These are phyloP conservation scores for Yponomeuta sedellus DNA, from an alignment of 2,888 invertebrate species.

Conservation along the genomic window DNA sequence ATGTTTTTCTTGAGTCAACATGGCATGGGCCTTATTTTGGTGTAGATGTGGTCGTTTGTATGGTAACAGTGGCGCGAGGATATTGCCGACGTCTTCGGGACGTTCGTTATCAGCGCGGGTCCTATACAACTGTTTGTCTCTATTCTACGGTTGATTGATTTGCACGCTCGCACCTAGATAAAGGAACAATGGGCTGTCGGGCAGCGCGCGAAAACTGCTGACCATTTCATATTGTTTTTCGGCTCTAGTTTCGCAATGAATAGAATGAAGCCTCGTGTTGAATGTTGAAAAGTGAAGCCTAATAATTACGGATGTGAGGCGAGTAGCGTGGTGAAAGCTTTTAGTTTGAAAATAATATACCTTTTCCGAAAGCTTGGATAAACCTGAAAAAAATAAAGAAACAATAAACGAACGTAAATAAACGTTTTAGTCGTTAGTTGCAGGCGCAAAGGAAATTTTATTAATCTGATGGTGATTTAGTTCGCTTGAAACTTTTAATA, in stretches of 20 bases:
- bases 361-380: neutral
- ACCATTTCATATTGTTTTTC: constrained; percentile 1
- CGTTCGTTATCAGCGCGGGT: constrained; percentile 9
- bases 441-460: no score
- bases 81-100: neutral
- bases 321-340: neutral
- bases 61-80: constrained; percentile 7
- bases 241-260: neutral
- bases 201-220: neutral
- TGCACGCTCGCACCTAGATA: constrained; percentile 14
- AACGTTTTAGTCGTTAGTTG: no score
- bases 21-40: neutral
- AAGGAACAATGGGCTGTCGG: neutral
- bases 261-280: neutral
- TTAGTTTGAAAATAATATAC: neutral
- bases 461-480: no score
- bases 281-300: neutral
- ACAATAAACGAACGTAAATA: no score
- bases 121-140: neutral
- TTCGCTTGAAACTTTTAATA: no score
- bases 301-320: no score
- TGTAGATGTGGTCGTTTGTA: constrained; percentile 11
- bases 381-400: no score
- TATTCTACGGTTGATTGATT: constrained; percentile 9
- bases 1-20: neutral